Base-by-base conservation (phyloP, 2,113 vertebrate genomes). In the Piprites chloris region DNA sequence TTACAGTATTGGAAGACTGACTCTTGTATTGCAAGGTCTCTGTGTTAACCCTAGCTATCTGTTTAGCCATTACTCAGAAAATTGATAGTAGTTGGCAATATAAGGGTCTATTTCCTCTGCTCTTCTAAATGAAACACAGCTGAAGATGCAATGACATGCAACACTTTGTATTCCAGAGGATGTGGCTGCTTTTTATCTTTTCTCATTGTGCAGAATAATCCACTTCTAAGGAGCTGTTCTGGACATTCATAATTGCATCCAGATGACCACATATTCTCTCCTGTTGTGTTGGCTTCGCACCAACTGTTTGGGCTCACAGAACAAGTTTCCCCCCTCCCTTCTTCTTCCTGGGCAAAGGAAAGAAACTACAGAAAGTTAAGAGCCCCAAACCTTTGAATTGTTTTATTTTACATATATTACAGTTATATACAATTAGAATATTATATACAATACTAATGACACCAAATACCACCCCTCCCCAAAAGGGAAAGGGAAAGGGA, bases 141-240 rank as follows among this genome's bases (percentile, higher is more conserved):
- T 90, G 69, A 94, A 80, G 63, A 86, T 15, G 9, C 10, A 90
- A 88, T 63, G 30, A 42, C 35, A 42, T 33, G 84, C 28, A 85
- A n/a, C 0, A 3, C 39, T 93, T 84, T 65, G 33, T 71, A 50
- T 82, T 81, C 77, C 4, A 0, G 67, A 95, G 94, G 93, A 97
- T 89, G 93, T 94, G 96, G 94, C 81, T 89, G 37, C 14, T 95
- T 95, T 94, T 52, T 85, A 53, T 89, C 74, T 89, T 92, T 80
- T 71, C 33, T 44, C 56, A 68, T 71, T 81, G 49, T 92, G 44
- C 47, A 72, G 49, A 93, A 79, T 63, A 94, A 96, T 94, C 91
- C 94, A 95, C 95, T 96, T 95, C 94, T 94, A 52, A 95, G 85
- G 62, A 81, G 16, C 30, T 15, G 24, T 80, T 92, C 67, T 89